Evolutionary conservation across 2,888 invertebrate species (phyloP), one percentile per base, ranked within the genome.

Genomic region (Teleogryllus oceanicus): DNA sequence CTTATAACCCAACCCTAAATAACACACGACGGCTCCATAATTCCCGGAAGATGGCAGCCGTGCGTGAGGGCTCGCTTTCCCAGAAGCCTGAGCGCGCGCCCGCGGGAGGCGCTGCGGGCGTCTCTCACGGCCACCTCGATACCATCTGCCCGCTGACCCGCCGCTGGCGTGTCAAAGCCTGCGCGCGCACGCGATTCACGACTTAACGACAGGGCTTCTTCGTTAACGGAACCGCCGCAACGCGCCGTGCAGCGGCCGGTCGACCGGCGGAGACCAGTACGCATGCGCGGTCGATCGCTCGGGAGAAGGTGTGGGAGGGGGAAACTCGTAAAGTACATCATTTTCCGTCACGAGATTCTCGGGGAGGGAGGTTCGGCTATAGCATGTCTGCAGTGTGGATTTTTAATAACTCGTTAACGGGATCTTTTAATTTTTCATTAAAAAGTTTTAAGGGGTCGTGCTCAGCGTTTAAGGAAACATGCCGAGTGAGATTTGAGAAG

Each of bases 121-220:
- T 13, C 62, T 62, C 62, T 62, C 62, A 62, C 62, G 62, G 62
- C 62, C 62, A 62, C 62, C 62, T 62, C 62, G 62, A 62, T 62
- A 62, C 62, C 62, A 62, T 62, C 62, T 18, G 62, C 62, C 62
- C n/a, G 62, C 62, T 62, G 62, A 62, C 62, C 62, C 62, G 62
- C 62, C 62, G 62, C 62, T 18, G 62, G 62, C 62, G 62, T 62
- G 62, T 62, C 62, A 62, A 62, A 62, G 62, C 16, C 62, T 62
- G 62, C n/a, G 62, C 62, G 62, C 11, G 13, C 62, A 62, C 62
- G 62, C 62, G 62, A 62, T 62, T 62, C 62, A 62, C 62, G 62
- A 10, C n/a, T 62, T 62, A 62, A 62, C 62, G 62, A 62, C 62
- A 62, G 62, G 62, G 62, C 62, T 62, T 11, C 62, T 62, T 62